Conservation (phyloP, 2,888 invertebrate species). For the Erynnis tages region DNA sequence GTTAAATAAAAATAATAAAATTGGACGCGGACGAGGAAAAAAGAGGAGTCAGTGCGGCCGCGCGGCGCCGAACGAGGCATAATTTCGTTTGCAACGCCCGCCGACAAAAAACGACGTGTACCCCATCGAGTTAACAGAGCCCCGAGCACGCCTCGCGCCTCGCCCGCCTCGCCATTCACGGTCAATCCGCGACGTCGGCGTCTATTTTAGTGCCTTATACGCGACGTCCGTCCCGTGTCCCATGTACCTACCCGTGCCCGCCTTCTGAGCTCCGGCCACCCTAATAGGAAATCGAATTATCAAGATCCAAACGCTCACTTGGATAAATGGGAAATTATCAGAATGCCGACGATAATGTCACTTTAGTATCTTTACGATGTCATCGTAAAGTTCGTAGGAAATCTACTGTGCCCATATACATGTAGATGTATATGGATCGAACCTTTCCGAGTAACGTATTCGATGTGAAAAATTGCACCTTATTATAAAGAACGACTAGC, state of each 20-base stretch:
- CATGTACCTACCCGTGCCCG: conserved; percentile 24
- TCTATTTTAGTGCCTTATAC: conserved; percentile 60
- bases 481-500: conserved; percentile 17
- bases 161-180: conserved; percentile 51
- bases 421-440: conserved; percentile 47
- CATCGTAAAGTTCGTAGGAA: background rate
- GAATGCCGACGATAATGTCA: conserved; percentile 42
- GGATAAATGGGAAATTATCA: conserved; percentile 33
- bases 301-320: conserved; percentile 40
- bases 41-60: conserved; percentile 70
- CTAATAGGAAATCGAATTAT: conserved; percentile 48
- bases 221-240: conserved; percentile 32
- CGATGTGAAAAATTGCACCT: conserved; percentile 36
- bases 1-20: conserved; percentile 82
- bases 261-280: conserved; percentile 30
- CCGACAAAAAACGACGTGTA: conserved; percentile 65
- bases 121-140: conserved; percentile 55
- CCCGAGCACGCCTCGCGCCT: conserved; percentile 44
- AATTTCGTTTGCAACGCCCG: conserved; percentile 70
- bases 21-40: conserved; percentile 66
- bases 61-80: conserved; percentile 73
- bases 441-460: conserved; percentile 59
- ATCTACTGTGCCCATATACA: conserved; percentile 27
- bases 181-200: conserved; percentile 53
- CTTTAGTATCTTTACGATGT: conserved; percentile 19